Percentiles rank a stretch among this genome's conserved stretches.
Evolutionary conservation across 2,888 invertebrate species (phyloP).

Genomic region (Trissonchulus sp.): DNA sequence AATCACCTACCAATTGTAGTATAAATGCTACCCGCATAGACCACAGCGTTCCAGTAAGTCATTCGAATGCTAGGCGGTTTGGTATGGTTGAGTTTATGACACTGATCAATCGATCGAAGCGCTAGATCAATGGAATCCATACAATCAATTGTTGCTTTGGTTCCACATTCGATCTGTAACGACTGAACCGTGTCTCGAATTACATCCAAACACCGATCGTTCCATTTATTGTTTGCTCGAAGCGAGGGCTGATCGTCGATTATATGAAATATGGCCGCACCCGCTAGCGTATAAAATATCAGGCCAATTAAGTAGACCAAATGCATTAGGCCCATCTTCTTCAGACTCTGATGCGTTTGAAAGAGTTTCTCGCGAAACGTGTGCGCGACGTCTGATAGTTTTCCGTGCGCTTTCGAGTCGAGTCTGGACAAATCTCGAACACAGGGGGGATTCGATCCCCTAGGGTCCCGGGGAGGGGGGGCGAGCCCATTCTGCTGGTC

Average conservation of each 20-base stretch:
- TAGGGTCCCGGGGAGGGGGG: too few species aligned
- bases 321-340: conserved; percentile 1
- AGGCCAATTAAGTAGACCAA: background rate
- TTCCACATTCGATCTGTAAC: background rate
- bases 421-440: background rate
- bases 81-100: background rate
- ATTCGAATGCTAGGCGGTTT: background rate
- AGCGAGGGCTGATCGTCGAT: background rate
- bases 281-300: background rate
- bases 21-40: conserved; percentile 25
- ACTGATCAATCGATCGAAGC: background rate
- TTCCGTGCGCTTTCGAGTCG: background rate
- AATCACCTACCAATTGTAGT: conserved; percentile 26
- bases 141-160: background rate
- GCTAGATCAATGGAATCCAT: background rate
- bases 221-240: background rate
- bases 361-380: background rate
- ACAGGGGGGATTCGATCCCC: too few species aligned
- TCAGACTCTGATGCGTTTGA: background rate
- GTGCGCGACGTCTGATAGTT: background rate
- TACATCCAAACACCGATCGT: background rate
- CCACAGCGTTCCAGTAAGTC: conserved; percentile 16
- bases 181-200: background rate
- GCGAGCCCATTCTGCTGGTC: too few species aligned
- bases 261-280: background rate